Percentiles rank a stretch among this genome's conserved stretches.
Conservation (phyloP, 2,113 vertebrate species). For the Semicossyphus pulcher region DNA sequence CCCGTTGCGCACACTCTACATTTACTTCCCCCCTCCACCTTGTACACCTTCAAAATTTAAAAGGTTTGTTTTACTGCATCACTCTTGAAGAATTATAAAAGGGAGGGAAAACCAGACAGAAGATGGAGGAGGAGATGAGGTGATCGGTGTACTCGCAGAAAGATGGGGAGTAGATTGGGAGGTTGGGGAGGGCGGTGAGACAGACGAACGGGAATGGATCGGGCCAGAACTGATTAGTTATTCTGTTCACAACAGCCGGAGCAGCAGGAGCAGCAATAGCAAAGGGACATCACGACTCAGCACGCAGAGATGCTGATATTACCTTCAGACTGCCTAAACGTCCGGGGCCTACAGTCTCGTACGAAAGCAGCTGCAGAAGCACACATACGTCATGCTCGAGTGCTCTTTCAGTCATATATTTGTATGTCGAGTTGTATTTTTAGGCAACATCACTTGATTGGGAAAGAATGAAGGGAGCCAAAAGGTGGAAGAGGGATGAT, state of each 20-base stretch:
- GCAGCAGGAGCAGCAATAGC: conserved; percentile 61
- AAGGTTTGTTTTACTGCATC: conserved; percentile 67
- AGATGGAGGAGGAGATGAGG: neutral
- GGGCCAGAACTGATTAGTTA: conserved; percentile 66
- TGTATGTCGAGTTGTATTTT: neutral
- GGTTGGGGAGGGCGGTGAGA: conserved; percentile 5
- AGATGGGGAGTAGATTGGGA: conserved; percentile 3
- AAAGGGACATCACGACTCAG: conserved; percentile 66
- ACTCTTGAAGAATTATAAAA: conserved; percentile 61
- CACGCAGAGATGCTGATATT: conserved; percentile 60
- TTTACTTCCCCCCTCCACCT: conserved; percentile 34
- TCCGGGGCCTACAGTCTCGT: conserved; percentile 20
- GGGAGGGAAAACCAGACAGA: conserved; percentile 30
- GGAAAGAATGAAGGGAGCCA: conserved; percentile 7
- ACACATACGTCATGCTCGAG: neutral
- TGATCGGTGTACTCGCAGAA: neutral
- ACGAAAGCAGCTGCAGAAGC: conserved; percentile 12
- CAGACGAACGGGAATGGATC: conserved; percentile 44
- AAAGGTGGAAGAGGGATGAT: conserved; percentile 35
- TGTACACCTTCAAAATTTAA: conserved; percentile 64
- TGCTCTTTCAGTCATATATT: too few relatives aligned
- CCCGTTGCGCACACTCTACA: conserved; percentile 46
- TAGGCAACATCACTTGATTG: neutral
- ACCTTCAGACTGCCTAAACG: conserved; percentile 46
- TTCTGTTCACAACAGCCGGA: conserved; percentile 68